phyloP scores from a whole-genome alignment of 2,113 vertebrate genomes.

The Salminus brasiliensis region DNA sequence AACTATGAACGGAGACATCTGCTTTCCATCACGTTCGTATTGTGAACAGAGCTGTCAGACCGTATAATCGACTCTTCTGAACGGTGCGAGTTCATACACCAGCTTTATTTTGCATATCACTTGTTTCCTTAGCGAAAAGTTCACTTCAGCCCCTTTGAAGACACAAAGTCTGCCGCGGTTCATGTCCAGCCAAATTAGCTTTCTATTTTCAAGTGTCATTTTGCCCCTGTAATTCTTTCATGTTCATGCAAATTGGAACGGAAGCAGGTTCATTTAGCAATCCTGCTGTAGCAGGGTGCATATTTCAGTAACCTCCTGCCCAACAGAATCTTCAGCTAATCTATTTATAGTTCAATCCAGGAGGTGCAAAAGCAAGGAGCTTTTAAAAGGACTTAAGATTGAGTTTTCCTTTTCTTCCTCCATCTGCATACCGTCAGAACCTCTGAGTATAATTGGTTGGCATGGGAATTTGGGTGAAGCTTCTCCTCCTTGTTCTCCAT shows the following conservation, averaged over 20 bases:
- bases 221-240: conserved; percentile 39
- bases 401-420: conserved; percentile 36
- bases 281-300: conserved; percentile 28
- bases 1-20: no score
- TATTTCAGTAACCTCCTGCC: conserved; percentile 22
- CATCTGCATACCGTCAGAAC: conserved; percentile 39
- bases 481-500: conserved; percentile 15
- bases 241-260: conserved; percentile 53
- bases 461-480: conserved; percentile 48
- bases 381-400: conserved; percentile 38
- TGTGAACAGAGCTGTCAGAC: not conserved
- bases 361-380: conserved; percentile 14
- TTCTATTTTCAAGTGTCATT: conserved; percentile 35
- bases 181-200: conserved; percentile 6
- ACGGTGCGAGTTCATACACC: not conserved
- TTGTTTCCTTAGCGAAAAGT: not conserved
- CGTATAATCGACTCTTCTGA: not conserved
- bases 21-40: not conserved
- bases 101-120: not conserved
- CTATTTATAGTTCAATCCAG: conserved; percentile 35
- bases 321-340: conserved; percentile 10
- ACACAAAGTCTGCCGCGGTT: not conserved
- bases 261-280: conserved; percentile 46
- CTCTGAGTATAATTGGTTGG: conserved; percentile 45
- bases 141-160: not conserved